Evolutionary conservation across 2,888 invertebrate species (phyloP).

Genomic region (Cybosia mesomella): DNA sequence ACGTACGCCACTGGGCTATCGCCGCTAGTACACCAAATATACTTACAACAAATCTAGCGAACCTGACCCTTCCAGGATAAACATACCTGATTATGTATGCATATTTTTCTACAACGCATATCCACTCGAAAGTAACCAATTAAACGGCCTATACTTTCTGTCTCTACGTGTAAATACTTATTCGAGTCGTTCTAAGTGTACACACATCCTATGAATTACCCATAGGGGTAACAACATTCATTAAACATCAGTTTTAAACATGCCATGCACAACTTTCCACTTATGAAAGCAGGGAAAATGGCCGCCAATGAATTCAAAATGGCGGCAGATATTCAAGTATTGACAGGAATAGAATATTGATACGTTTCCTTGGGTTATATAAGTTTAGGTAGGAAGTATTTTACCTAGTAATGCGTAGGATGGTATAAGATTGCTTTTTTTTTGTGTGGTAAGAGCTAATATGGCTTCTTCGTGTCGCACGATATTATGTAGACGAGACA

Average conservation of each 20-base stretch:
- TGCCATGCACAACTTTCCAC: conserved; percentile 54
- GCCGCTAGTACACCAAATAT: too few species aligned
- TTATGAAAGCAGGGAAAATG: conserved; percentile 60
- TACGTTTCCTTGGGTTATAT: conserved; percentile 26
- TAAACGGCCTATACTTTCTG: conserved; percentile 13
- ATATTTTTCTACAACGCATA: background rate
- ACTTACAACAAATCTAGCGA: background rate
- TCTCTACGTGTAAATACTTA: conserved; percentile 10
- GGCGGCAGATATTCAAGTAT: conserved; percentile 14
- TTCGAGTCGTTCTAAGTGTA: conserved; percentile 12
- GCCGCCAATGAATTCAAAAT: conserved; percentile 46
- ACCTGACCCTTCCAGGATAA: background rate
- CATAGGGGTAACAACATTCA: conserved; percentile 26
- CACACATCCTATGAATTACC: conserved; percentile 14
- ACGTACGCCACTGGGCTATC: too few species aligned
- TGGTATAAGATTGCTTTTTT: too few species aligned
- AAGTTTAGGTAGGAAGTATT: conserved; percentile 16
- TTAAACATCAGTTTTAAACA: conserved; percentile 40
- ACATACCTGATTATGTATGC: background rate
- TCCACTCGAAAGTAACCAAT: conserved; percentile 15
- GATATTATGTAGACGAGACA: too few species aligned
- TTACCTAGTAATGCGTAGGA: too few species aligned
- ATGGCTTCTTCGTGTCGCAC: too few species aligned
- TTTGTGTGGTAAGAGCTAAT: too few species aligned
- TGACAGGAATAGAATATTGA: conserved; percentile 26